Evolutionary conservation across 2,888 invertebrate species (phyloP).

Genomic region (Agrilus biguttatus): DNA sequence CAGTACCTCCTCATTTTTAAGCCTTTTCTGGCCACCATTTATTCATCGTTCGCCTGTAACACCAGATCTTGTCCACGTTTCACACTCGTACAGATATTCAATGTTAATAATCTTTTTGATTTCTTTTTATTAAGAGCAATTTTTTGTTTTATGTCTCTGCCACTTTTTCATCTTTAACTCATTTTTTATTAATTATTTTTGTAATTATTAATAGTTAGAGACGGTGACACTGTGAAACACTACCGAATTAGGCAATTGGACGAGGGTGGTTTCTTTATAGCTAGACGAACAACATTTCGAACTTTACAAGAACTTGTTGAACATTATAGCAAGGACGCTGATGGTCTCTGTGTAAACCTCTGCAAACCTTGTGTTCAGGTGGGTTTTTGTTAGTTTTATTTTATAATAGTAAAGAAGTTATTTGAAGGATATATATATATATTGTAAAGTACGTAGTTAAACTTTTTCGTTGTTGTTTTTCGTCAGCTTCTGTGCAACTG

Average conservation of each 20-base stretch:
- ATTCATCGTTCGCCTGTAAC: too few relatives aligned
- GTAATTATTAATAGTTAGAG: constrained; percentile 64
- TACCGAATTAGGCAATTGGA: constrained; percentile 97
- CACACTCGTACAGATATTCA: too few relatives aligned
- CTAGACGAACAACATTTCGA: constrained; percentile 91
- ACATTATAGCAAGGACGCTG: constrained; percentile 95
- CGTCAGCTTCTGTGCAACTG: constrained; percentile 13
- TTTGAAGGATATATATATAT: constrained; percentile 2
- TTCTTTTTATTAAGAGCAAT: not conserved
- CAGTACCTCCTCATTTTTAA: too few relatives aligned
- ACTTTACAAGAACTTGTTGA: constrained; percentile 94
- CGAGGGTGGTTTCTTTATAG: constrained; percentile 98
- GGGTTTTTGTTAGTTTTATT: constrained; percentile 3
- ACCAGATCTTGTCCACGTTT: too few relatives aligned
- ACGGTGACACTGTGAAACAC: constrained; percentile 98
- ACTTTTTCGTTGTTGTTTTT: constrained; percentile 7
- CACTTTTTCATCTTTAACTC: too few relatives aligned
- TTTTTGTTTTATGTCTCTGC: too few relatives aligned
- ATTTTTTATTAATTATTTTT: constrained; percentile 11
- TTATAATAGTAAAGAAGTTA: not conserved
- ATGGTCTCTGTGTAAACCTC: constrained; percentile 95
- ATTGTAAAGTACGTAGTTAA: constrained; percentile 11
- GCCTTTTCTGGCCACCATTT: too few relatives aligned
- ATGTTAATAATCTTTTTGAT: too few relatives aligned
- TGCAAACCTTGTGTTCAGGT: constrained; percentile 91